Percentiles rank a stretch among this genome's conserved stretches.
Conservation (phyloP, 2,113 vertebrate genomes). For the Proterorhinus semilunaris region DNA sequence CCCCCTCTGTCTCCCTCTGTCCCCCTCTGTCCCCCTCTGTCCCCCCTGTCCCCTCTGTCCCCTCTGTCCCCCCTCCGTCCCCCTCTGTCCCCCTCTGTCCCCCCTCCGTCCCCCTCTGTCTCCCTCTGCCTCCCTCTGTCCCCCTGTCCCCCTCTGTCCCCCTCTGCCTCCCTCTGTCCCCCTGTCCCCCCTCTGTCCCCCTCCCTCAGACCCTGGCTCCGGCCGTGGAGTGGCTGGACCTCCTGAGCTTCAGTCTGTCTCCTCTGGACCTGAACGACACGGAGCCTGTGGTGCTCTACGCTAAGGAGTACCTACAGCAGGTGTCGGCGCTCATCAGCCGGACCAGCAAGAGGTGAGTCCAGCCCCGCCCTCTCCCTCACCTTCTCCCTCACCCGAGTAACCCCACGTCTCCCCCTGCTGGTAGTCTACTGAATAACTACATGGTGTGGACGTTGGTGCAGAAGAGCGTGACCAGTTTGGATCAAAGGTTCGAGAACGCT, state of each 20-base stretch:
- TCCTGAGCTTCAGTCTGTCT: conserved; percentile 84
- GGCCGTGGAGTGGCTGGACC: conserved; percentile 92
- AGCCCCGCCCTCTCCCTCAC: too few species aligned
- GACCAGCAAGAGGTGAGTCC: conserved; percentile 82
- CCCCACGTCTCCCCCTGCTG: neutral
- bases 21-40: too few species aligned
- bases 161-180: too few species aligned
- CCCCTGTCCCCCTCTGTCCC: too few species aligned
- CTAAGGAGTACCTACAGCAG: conserved; percentile 88
- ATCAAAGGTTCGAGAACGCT: conserved; percentile 93
- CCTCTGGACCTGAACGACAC: conserved; percentile 87
- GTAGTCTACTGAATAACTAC: conserved; percentile 93
- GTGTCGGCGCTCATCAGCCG: conserved; percentile 92
- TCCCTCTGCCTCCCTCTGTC: rapidly evolving
- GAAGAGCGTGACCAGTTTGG: conserved; percentile 89
- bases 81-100: too few species aligned
- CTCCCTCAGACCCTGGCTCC: conserved; percentile 79
- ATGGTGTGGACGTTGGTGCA: conserved; percentile 97
- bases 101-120: too few species aligned
- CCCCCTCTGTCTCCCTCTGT: too few species aligned
- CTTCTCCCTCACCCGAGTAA: neutral
- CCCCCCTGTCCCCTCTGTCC: too few species aligned
- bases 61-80: too few species aligned
- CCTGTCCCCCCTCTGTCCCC: too few species aligned
- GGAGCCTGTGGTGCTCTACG: conserved; percentile 90